phyloP scores from a whole-genome alignment of 2,113 vertebrate genomes.

The Lathamus discolor region DNA sequence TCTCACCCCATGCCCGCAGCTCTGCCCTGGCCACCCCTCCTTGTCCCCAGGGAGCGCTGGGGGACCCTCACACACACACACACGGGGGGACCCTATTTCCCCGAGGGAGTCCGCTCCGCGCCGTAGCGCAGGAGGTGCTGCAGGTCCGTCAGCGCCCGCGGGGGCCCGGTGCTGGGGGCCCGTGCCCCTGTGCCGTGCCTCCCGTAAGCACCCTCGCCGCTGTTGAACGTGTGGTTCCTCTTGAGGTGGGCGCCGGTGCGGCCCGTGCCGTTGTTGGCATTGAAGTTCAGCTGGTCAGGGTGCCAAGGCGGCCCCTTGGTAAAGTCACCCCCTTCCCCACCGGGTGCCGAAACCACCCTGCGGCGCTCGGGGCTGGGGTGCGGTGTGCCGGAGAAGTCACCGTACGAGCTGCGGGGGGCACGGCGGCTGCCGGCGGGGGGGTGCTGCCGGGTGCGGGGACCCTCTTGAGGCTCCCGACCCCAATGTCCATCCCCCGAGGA shows the following conservation, averaged over 20 bases:
- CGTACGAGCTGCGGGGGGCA: constrained; percentile 76
- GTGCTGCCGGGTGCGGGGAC: constrained; percentile 20
- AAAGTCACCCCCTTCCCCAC: constrained; percentile 78
- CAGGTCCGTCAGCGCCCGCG: constrained; percentile 83
- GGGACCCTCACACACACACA: not conserved
- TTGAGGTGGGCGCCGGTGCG: constrained; percentile 71
- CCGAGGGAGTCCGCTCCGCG: constrained; percentile 84
- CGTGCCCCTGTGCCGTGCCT: constrained; percentile 64
- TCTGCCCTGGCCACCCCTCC: not conserved
- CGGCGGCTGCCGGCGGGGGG: constrained; percentile 6
- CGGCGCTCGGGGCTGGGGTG: constrained; percentile 87
- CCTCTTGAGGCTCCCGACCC: constrained; percentile 76
- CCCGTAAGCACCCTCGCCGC: constrained; percentile 68
- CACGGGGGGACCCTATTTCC: constrained; percentile 31
- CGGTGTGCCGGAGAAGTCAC: constrained; percentile 83
- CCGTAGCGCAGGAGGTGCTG: constrained; percentile 83
- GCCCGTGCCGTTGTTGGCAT: constrained; percentile 76
- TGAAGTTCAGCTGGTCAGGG: constrained; percentile 85
- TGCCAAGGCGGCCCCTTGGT: constrained; percentile 74
- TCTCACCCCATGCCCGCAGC: not conserved
- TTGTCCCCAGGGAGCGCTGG: not conserved
- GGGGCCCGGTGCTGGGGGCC: constrained; percentile 49
- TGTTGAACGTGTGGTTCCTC: constrained; percentile 79
- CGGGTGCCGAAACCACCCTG: constrained; percentile 88
- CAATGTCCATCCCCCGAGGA: constrained; percentile 55